Evolutionary conservation across 2,113 vertebrate species (phyloP).

Genomic region (Poicephalus gulielmi): DNA sequence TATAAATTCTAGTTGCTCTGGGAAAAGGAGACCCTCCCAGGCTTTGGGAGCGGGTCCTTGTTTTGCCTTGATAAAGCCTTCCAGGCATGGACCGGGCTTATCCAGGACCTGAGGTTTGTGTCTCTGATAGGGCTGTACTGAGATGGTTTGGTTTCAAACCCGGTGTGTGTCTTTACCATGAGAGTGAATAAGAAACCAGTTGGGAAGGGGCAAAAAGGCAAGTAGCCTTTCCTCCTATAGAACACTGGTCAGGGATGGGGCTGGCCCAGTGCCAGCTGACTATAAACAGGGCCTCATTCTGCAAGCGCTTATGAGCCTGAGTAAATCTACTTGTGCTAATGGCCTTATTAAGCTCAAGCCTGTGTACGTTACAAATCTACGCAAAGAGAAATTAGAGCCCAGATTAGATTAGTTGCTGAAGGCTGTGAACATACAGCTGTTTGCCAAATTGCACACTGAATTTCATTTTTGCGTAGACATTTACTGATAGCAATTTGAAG

Average conservation of each 20-base stretch:
- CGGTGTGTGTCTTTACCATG: neutral
- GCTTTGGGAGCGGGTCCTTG: neutral
- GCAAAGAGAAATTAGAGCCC: conserved; percentile 33
- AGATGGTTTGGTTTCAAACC: neutral
- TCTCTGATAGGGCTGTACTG: neutral
- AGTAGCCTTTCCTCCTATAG: neutral
- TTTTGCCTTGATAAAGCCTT: neutral
- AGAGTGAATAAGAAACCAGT: neutral
- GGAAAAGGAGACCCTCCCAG: neutral
- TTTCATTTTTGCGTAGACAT: conserved; percentile 23
- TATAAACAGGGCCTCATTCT: neutral
- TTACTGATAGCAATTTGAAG: conserved; percentile 26
- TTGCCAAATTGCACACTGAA: conserved; percentile 15
- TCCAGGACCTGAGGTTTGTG: neutral
- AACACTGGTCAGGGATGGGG: neutral
- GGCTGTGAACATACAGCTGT: neutral
- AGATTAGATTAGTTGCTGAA: conserved; percentile 28
- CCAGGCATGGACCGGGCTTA: accelerated
- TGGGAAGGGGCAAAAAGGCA: neutral
- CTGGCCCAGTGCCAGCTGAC: neutral
- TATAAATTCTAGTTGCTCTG: neutral
- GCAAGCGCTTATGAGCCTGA: neutral
- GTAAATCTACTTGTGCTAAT: conserved; percentile 23
- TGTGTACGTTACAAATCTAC: neutral
- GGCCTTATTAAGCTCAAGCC: conserved; percentile 1